A percentile compares a stretch with the other conserved stretches of the same genome.
phyloP scores from a whole-genome alignment of 2,888 invertebrate genomes.

The Abrostola tripartita region DNA sequence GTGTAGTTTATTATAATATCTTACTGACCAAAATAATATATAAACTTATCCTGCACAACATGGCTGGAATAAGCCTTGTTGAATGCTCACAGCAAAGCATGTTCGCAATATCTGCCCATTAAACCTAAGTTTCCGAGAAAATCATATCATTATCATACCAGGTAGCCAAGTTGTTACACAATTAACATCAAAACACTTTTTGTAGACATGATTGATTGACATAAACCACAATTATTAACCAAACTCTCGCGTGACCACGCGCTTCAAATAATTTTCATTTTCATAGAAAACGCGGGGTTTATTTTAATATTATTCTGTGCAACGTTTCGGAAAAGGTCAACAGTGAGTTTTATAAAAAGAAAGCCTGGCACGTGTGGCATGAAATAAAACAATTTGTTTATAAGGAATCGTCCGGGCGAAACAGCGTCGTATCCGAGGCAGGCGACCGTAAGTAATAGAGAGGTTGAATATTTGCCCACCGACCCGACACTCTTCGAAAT shows the following conservation, averaged over 20 bases:
- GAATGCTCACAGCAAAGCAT: background rate
- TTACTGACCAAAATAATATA: no score
- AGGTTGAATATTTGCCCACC: conserved; percentile 73
- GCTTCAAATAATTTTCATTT: conserved; percentile 27
- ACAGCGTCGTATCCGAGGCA: conserved; percentile 51
- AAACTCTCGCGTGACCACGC: conserved; percentile 48
- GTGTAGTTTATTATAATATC: no score
- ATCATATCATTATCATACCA: conserved; percentile 9
- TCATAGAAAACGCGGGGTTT: conserved; percentile 41
- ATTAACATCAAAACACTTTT: conserved; percentile 46
- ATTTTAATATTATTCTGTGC: conserved; percentile 41
- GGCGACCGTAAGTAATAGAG: conserved; percentile 75
- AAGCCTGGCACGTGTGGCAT: conserved; percentile 51
- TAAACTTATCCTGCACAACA: no score
- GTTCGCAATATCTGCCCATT: background rate
- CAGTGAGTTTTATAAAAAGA: conserved; percentile 38
- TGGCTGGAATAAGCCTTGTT: no score
- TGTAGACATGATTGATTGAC: conserved; percentile 50
- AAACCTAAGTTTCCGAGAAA: conserved; percentile 6
- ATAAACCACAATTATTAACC: conserved; percentile 47
- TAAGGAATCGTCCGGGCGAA: conserved; percentile 61
- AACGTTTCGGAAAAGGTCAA: conserved; percentile 49
- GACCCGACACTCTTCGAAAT: conserved; percentile 63
- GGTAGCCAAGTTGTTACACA: conserved; percentile 23
- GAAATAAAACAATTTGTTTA: conserved; percentile 69